phyloP scores from a whole-genome alignment of 1,140 invertebrate genomes.

The Halictus rubicundus region DNA sequence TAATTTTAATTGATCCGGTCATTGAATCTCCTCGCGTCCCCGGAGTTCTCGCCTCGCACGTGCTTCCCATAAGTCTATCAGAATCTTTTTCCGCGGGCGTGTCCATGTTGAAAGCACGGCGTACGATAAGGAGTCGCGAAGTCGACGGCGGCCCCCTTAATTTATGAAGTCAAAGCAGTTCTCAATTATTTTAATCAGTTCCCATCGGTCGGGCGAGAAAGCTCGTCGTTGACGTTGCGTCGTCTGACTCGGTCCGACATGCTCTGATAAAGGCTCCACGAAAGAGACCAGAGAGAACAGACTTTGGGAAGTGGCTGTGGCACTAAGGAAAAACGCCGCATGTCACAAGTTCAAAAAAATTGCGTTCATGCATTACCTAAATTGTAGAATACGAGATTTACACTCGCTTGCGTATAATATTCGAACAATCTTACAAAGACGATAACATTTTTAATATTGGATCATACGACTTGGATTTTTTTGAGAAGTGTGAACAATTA shows the following conservation, averaged over 20 bases:
- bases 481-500: too few species aligned
- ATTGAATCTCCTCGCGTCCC: not conserved
- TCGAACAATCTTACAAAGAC: too few species aligned
- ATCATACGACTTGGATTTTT: too few species aligned
- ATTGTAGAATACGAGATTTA: too few species aligned
- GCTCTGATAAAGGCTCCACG: too few species aligned
- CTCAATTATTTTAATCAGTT: slow-evolving; percentile 32
- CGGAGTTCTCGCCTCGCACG: not conserved
- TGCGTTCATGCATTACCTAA: too few species aligned
- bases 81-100: not conserved
- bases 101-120: not conserved
- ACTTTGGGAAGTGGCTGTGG: too few species aligned
- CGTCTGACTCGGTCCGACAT: not conserved
- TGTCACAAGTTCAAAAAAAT: too few species aligned
- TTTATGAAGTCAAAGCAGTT: not conserved
- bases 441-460: too few species aligned
- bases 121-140: not conserved
- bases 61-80: not conserved
- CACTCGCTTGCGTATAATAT: too few species aligned
- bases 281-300: not conserved
- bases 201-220: not conserved
- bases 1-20: not conserved
- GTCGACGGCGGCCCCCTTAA: not conserved
- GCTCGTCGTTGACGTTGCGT: not conserved
- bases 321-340: too few species aligned